Evolutionary conservation across 2,113 vertebrate genomes (phyloP).

Genomic region (Etia nguti): DNA sequence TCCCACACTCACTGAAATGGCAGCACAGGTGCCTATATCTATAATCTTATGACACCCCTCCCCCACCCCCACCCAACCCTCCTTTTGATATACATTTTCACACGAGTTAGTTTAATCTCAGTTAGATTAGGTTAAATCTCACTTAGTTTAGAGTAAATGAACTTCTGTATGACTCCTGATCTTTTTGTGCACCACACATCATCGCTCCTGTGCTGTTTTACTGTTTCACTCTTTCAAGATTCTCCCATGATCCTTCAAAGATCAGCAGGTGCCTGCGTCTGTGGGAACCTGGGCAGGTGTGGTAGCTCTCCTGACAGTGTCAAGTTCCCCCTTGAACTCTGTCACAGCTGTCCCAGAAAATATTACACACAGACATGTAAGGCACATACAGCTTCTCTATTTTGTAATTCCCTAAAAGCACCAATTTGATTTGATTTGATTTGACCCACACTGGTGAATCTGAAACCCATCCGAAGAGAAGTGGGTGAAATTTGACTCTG

Average conservation of each 20-base stretch:
- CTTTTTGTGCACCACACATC: not conserved
- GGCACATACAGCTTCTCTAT: not conserved
- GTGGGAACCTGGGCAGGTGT: not conserved
- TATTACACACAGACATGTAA: not conserved
- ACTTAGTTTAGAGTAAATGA: not conserved
- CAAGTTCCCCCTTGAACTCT: not conserved
- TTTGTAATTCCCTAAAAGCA: not conserved
- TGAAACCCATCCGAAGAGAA: not conserved
- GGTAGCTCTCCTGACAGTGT: not conserved
- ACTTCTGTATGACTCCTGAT: not conserved
- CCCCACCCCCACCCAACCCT: not conserved
- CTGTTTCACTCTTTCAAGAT: not conserved
- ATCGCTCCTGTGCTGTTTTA: not conserved
- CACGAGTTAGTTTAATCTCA: not conserved
- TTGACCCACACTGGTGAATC: not conserved
- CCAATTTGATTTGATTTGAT: not conserved
- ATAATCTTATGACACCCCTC: not conserved
- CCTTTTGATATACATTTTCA: not conserved
- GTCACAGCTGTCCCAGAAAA: not conserved
- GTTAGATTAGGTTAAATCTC: not conserved
- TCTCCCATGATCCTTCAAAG: not conserved
- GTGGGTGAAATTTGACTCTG: not conserved
- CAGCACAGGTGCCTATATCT: not conserved
- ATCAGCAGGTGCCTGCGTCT: not conserved
- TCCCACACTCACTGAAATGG: not conserved